Conservation (phyloP, 2,113 vertebrate species). For the Grallaria varia region DNA sequence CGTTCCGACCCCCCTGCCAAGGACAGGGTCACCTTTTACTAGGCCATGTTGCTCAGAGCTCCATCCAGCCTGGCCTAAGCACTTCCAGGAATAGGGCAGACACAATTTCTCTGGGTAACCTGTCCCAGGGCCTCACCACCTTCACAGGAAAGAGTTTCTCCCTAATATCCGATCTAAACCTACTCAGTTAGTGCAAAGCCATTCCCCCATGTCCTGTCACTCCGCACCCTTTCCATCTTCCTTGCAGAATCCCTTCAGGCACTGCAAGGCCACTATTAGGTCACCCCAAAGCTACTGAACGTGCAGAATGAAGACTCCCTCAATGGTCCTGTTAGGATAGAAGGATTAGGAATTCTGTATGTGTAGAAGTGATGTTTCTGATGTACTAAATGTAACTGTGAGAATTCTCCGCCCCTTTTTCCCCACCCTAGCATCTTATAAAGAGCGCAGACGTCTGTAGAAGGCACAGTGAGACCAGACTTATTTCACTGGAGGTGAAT, state of each 20-base stretch:
- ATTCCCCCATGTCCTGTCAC: neutral
- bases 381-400: neutral
- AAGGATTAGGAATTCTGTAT: neutral
- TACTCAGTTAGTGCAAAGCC: neutral
- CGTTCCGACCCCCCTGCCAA: neutral
- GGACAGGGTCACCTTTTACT: neutral
- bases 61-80: rapidly evolving
- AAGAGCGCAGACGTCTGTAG: neutral
- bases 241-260: neutral
- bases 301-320: neutral
- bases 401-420: neutral
- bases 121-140: neutral
- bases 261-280: neutral
- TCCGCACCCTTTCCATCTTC: neutral
- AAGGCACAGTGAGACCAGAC: neutral
- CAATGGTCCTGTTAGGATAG: neutral
- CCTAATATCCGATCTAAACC: too few species aligned
- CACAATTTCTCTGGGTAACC: neutral
- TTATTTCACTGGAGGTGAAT: neutral
- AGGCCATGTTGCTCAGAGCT: rapidly evolving
- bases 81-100: neutral
- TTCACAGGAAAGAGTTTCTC: neutral
- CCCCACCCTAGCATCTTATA: neutral
- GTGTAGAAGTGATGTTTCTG: neutral
- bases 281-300: neutral